Evolutionary conservation across 1,140 invertebrate genomes (phyloP), one percentile per base, ranked within the genome.

Genomic region (Formica selysi): DNA sequence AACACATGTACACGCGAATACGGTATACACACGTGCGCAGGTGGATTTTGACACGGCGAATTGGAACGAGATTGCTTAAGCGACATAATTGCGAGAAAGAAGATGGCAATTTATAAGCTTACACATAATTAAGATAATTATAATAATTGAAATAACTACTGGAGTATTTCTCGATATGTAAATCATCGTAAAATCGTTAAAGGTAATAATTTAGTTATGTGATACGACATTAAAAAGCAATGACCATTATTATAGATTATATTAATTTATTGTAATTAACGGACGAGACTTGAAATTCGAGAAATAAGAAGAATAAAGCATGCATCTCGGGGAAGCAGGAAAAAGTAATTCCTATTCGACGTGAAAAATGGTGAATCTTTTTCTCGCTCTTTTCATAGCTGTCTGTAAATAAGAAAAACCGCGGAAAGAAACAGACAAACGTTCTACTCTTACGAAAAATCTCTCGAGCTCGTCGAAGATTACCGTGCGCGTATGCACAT

Each of bases 391-490:
- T 57, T 80, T 54, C 68, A 44, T 7, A n/a, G 64, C 4, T 26
- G 67, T 61, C 54, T 44, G 68, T 51, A 61, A 83, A 38, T 83
- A 62, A 59, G 26, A 19, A 26, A 48, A 81, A 61, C 79, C 51
- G 29, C 54, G 54, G 8, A 22, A 61, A 48, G 54, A 74, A 74
- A n/a, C 68, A 41, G 67, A 44, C 79, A 38, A 32, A 36, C 26
- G 67, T 62, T 83, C 38, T 61, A 48, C 36, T 16, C 29, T 26
- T 26, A 11, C 38, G 54, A 44, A 13, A 81, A 44, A 81, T 81
- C 79, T 83, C 79, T 48, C 54, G 68, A 57, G 79, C 19, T 70
- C 54, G 68, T 61, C 79, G 79, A 83, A 74, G 79, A 38, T 83
- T 61, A 73, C 38, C 68, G 54, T 44, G 59, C n/a, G 41, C 68